These are phyloP conservation scores for Chiloscyllium punctatum DNA, from an alignment of 2,797 vertebrate species.

Conservation along the genomic window DNA sequence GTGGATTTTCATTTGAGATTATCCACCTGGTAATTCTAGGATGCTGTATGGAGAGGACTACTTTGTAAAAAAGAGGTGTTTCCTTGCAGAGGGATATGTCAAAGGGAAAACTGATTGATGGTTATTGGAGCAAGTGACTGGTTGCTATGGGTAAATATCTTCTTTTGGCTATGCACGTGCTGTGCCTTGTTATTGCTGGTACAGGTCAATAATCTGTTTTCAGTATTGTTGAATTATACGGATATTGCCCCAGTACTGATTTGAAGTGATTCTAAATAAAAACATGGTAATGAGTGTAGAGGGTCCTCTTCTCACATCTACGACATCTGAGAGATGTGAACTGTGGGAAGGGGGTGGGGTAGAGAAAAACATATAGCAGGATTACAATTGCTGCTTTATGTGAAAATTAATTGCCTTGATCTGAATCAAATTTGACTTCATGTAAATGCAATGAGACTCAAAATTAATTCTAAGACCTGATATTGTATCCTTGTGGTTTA, in stretches of 20 bases:
- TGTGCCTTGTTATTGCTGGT: background rate
- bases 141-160: background rate
- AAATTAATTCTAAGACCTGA: background rate
- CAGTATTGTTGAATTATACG: background rate
- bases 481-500: background rate
- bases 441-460: background rate
- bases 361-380: background rate
- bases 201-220: background rate
- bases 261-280: background rate
- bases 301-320: background rate
- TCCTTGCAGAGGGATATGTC: background rate
- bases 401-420: background rate
- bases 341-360: too few species aligned
- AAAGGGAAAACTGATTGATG: background rate
- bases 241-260: background rate
- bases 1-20: constrained; percentile 15
- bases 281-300: background rate
- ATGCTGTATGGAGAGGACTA: background rate
- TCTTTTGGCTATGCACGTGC: background rate
- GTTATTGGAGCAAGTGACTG: background rate
- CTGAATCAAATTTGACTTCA: background rate
- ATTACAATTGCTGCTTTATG: background rate
- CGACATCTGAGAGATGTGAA: background rate
- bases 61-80: background rate
- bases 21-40: background rate